These are phyloP conservation scores for Sciurus niger DNA, from an alignment of 2,113 vertebrate genomes.

Conservation along the genomic window DNA sequence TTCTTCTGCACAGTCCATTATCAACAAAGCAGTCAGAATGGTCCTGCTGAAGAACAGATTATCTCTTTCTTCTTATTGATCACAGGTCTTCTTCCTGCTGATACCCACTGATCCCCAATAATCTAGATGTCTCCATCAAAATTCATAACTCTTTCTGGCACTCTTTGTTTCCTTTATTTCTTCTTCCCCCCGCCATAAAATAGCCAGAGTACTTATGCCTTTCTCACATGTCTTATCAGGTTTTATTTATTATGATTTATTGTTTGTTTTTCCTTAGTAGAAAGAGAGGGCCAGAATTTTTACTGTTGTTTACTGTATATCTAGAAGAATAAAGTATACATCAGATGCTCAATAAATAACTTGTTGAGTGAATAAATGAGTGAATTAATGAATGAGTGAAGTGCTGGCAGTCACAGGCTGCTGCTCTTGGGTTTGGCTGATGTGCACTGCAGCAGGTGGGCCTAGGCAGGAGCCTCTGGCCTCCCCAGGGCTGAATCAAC, in stretches of 20 bases:
- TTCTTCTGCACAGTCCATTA: neutral
- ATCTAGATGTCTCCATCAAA: neutral
- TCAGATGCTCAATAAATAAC: neutral
- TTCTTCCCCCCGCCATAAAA: neutral
- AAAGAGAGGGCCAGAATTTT: neutral
- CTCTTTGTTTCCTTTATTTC: neutral
- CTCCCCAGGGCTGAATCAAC: neutral
- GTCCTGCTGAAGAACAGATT: neutral
- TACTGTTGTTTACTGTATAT: neutral
- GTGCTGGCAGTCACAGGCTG: neutral
- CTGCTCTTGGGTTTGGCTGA: neutral
- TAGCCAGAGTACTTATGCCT: neutral
- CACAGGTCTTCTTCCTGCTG: neutral
- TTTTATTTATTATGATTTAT: neutral
- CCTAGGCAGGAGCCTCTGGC: neutral
- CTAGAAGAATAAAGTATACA: neutral
- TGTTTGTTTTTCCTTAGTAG: neutral
- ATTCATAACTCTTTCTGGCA: neutral
- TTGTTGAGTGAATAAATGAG: neutral
- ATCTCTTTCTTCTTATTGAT: neutral
- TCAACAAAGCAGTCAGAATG: neutral
- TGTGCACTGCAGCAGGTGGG: rapidly evolving
- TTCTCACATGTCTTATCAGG: neutral
- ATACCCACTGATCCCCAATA: neutral
- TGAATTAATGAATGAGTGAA: neutral